Base-by-base conservation (phyloP, 1,140 invertebrate species). In the Neomicropteryx cornuta region DNA sequence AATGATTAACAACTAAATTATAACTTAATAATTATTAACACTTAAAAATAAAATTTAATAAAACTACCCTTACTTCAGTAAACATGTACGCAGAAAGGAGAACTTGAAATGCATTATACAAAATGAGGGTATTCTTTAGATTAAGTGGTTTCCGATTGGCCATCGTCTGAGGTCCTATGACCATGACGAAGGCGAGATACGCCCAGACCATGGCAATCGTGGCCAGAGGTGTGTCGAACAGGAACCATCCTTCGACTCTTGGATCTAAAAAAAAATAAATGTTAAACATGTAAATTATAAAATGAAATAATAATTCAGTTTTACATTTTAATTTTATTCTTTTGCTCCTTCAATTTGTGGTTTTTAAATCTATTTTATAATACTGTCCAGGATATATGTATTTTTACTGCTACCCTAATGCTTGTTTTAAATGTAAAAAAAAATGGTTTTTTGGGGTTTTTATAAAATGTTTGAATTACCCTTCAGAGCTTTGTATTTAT, bases 21-120 rank as follows among this genome's bases (percentile, higher is more conserved):
- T n/a, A n/a, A n/a, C n/a, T n/a, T n/a, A n/a, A n/a, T n/a, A n/a
- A n/a, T n/a, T n/a, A n/a, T n/a, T n/a, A n/a, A n/a, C n/a, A n/a
- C n/a, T n/a, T n/a, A 27, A 27, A 8, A 32, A 32, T 14, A 32
- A 32, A 32, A 32, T 5, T 13, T 8, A 13, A 14, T 32, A 13
- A 41, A 48, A 27, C 4, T 27, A 22, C 8, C 46, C 64, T 76
- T 60, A 92, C 88, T 77, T 91, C 86, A 54, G 86, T 87, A 46
- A 92, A 79, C 80, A 96, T 89, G 50, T 83, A 87, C 1, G 76
- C 52, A 34, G 87, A 91, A 46, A 91, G 77, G 5, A 91, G 44
- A 10, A 94, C 88, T 70, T 95, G 87, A 30, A 77, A 76, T 13
- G 86, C 84, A 51, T 97, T 97, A 63, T 97, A 97, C 4, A 75